Evolutionary conservation across 2,113 vertebrate species (phyloP).

Genomic region (Hippotragus niger): DNA sequence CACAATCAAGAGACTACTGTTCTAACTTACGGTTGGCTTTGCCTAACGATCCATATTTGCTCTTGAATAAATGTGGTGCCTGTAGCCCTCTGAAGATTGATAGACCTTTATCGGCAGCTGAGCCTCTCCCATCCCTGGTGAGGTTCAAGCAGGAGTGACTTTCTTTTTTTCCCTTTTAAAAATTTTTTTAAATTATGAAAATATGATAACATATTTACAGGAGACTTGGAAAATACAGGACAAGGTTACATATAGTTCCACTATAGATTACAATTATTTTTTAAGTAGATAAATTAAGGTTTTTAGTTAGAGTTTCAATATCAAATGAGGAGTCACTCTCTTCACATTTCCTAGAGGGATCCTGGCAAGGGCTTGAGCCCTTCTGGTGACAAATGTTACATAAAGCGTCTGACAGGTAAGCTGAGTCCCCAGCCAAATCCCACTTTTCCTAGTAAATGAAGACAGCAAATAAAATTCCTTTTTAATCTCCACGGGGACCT

Average conservation of each 20-base stretch:
- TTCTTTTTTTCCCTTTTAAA: background rate
- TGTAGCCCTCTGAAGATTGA: background rate
- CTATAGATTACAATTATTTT: background rate
- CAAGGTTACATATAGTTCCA: background rate
- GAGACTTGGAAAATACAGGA: background rate
- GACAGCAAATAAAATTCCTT: background rate
- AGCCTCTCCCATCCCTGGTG: background rate
- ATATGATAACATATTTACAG: background rate
- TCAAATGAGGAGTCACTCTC: background rate
- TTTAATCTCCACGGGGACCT: background rate
- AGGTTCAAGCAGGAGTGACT: background rate
- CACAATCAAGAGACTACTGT: background rate
- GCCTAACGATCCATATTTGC: slow-evolving; percentile 39
- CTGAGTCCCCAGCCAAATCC: background rate
- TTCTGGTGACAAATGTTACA: background rate
- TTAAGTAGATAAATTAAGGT: background rate
- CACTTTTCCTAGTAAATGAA: background rate
- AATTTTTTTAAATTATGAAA: background rate
- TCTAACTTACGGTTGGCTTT: slow-evolving; percentile 36
- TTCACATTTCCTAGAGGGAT: background rate
- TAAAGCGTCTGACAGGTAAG: background rate
- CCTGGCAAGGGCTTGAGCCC: background rate
- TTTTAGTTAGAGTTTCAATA: background rate
- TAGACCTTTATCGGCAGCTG: background rate
- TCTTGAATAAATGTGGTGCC: background rate